A percentile compares a stretch with the other conserved stretches of the same genome.
These are phyloP conservation scores for Erannis defoliaria DNA, from an alignment of 2,888 invertebrate genomes.

Conservation along the genomic window DNA sequence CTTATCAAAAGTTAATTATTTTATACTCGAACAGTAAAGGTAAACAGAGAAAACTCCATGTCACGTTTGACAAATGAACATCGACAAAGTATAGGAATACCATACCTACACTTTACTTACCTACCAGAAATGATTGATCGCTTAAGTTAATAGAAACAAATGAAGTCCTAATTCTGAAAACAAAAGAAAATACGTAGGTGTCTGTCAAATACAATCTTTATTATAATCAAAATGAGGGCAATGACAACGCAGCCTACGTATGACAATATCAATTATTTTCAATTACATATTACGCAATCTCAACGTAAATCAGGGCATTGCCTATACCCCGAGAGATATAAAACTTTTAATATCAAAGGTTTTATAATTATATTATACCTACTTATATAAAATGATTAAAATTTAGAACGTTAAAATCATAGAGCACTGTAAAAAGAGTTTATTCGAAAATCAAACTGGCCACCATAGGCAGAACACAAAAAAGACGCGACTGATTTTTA, in stretches of 20 bases:
- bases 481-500: no score
- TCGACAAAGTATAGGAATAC: background rate
- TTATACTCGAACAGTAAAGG: background rate
- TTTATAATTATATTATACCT: no score
- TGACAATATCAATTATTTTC: background rate
- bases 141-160: constrained; percentile 18
- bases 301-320: no score
- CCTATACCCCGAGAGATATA: no score
- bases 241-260: constrained; percentile 3
- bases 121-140: constrained; percentile 21
- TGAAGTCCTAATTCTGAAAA: constrained; percentile 9
- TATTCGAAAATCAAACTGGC: no score
- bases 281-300: constrained; percentile 3
- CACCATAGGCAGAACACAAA: no score
- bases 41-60: background rate
- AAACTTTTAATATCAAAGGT: no score
- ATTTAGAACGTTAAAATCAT: no score
- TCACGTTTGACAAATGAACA: constrained; percentile 1
- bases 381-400: no score
- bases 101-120: background rate
- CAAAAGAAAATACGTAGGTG: constrained; percentile 13
- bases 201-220: constrained; percentile 26
- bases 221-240: constrained; percentile 26
- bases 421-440: no score
- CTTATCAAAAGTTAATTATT: background rate